These are phyloP conservation scores for Diachasma alloeum DNA, from an alignment of 1,140 invertebrate species.

Conservation along the genomic window DNA sequence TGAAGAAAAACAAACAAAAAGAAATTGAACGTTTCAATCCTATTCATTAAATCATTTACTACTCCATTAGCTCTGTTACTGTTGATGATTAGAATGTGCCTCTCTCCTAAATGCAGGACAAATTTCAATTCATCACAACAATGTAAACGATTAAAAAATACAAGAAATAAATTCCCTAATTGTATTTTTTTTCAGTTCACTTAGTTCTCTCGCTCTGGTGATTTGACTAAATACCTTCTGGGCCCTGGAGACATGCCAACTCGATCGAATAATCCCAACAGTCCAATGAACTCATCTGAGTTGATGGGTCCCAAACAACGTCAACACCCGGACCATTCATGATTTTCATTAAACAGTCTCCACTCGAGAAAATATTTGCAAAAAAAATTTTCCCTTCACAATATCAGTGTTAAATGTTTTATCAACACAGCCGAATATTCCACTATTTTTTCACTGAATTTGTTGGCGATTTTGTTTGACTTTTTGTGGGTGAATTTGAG, in stretches of 20 bases:
- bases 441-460: too few species aligned
- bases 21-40: too few species aligned
- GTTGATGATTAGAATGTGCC: too few species aligned
- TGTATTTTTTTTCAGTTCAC: too few species aligned
- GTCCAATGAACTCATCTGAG: constrained; percentile 74
- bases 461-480: neutral
- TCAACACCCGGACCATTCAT: constrained; percentile 54
- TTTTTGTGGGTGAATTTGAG: neutral
- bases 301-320: constrained; percentile 55
- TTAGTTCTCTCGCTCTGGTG: neutral
- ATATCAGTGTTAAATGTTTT: neutral
- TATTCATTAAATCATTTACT: too few species aligned
- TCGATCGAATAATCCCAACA: constrained; percentile 85
- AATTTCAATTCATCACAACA: too few species aligned
- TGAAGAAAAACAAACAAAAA: too few species aligned
- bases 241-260: constrained; percentile 77
- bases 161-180: neutral
- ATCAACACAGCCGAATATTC: too few species aligned
- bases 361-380: neutral
- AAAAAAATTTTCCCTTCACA: neutral
- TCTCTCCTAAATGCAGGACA: too few species aligned
- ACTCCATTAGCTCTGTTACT: too few species aligned
- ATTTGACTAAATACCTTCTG: constrained; percentile 69
- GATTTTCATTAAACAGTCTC: constrained; percentile 15
- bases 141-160: constrained; percentile 3